Conservation (phyloP, 2,888 invertebrate genomes). For the Parapristionchus giblindavisi region DNA sequence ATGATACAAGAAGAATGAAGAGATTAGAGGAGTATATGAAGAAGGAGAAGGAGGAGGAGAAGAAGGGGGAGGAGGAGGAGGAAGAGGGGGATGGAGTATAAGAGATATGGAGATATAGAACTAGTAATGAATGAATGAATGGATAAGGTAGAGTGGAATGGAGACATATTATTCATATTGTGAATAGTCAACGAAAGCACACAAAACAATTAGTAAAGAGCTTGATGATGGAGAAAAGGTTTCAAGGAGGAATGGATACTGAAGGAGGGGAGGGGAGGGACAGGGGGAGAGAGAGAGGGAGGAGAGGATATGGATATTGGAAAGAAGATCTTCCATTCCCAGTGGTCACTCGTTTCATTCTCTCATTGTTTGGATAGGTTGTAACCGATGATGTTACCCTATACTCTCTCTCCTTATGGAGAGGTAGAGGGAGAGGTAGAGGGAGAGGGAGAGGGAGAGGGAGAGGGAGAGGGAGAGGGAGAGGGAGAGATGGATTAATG, state of each 20-base stretch:
- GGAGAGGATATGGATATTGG: not conserved
- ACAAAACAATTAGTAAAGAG: not conserved
- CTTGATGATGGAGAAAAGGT: not conserved
- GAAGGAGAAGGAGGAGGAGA: not conserved
- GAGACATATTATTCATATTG: not conserved
- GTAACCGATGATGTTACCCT: too few relatives aligned
- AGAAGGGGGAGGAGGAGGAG: not conserved
- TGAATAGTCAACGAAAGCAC: not conserved
- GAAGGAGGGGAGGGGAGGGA: too few relatives aligned
- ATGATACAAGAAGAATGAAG: slow-evolving; percentile 4
- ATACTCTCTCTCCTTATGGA: too few relatives aligned
- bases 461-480: slow-evolving; percentile 14
- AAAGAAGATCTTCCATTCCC: not conserved
- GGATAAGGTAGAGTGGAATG: not conserved
- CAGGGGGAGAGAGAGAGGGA: too few relatives aligned
- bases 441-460: slow-evolving; percentile 11
- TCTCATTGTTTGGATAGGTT: too few relatives aligned
- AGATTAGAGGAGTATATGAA: not conserved
- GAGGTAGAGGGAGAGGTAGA: not conserved
- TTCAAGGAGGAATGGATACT: not conserved
- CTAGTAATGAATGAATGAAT: not conserved
- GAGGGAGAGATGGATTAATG: slow-evolving; percentile 4
- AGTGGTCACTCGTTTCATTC: too few relatives aligned
- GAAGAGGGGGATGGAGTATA: not conserved
- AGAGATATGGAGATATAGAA: not conserved